Evolutionary conservation across 1,140 invertebrate genomes (phyloP).

Genomic region (Melitaea cinxia): DNA sequence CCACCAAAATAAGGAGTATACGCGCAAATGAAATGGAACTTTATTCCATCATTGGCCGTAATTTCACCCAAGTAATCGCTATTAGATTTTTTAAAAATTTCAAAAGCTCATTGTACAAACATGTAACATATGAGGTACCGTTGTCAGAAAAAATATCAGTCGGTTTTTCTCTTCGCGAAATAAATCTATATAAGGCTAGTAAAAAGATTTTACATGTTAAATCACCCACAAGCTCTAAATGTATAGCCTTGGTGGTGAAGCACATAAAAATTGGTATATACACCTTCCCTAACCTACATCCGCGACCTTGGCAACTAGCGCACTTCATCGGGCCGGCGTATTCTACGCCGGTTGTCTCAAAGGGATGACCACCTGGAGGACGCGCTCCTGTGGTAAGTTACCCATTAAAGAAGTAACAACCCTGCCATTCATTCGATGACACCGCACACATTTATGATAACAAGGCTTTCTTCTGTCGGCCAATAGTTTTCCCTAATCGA

Average conservation of each 20-base stretch:
- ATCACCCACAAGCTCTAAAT: constrained; percentile 36
- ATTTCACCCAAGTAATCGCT: no score
- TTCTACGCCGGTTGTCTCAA: constrained; percentile 33
- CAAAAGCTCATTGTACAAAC: constrained; percentile 38
- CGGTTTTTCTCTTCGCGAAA: constrained; percentile 42
- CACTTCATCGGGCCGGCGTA: background rate
- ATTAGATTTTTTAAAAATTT: constrained; percentile 29
- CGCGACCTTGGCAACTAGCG: background rate
- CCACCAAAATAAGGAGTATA: constrained; percentile 43
- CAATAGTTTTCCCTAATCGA: constrained; percentile 5
- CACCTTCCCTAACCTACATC: background rate
- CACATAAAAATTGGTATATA: constrained; percentile 25
- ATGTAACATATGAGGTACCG: constrained; percentile 49
- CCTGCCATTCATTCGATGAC: background rate
- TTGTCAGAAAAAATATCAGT: constrained; percentile 46
- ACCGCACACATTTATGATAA: background rate
- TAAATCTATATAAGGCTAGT: constrained; percentile 21
- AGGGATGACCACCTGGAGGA: constrained; percentile 20
- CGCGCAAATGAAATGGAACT: constrained; percentile 36
- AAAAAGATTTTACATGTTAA: constrained; percentile 30
- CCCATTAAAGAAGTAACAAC: background rate
- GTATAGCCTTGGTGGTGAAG: constrained; percentile 21
- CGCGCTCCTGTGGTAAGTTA: background rate
- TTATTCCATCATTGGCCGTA: constrained; percentile 35
- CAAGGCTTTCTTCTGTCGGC: constrained; percentile 10